These are phyloP conservation scores for Paracentrotus lividus DNA, from an alignment of 53 echinoderm and acorn worm genomes.

Conservation along the genomic window DNA sequence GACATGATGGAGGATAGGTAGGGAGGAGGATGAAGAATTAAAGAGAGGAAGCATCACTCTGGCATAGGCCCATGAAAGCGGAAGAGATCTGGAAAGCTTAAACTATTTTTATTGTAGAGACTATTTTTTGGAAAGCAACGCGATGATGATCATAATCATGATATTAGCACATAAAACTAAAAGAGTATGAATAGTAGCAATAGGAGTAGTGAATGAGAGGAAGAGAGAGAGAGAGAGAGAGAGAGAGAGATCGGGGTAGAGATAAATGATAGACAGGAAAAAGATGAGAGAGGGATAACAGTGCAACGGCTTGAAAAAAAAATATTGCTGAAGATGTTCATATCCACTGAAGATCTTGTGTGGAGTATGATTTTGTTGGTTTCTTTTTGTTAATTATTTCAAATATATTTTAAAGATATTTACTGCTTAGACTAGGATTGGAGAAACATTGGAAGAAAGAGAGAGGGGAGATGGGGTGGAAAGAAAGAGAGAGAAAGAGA, in stretches of 20 bases:
- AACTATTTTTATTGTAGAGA: too few relatives aligned
- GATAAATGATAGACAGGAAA: background rate
- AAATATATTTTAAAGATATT: too few relatives aligned
- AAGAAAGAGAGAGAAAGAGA: slow-evolving; percentile 6
- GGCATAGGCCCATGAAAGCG: background rate
- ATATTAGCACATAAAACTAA: background rate
- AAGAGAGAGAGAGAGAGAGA: background rate
- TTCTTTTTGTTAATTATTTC: too few relatives aligned
- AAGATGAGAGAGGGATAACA: too few relatives aligned
- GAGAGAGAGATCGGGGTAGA: background rate
- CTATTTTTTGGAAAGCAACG: too few relatives aligned
- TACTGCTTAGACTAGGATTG: too few relatives aligned
- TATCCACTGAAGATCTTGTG: too few relatives aligned
- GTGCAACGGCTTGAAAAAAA: too few relatives aligned
- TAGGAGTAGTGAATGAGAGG: background rate
- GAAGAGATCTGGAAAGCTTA: background rate
- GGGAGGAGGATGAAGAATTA: background rate
- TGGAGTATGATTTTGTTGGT: too few relatives aligned
- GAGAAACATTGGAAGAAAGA: too few relatives aligned
- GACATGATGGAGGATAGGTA: background rate
- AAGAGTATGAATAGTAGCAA: background rate
- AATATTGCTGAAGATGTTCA: too few relatives aligned
- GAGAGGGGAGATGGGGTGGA: too few relatives aligned
- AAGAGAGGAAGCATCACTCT: background rate
- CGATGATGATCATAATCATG: background rate